A percentile compares a stretch with the other conserved stretches of the same genome.
Conservation (phyloP, 2,797 vertebrate species). For the Sebastes cheni region DNA sequence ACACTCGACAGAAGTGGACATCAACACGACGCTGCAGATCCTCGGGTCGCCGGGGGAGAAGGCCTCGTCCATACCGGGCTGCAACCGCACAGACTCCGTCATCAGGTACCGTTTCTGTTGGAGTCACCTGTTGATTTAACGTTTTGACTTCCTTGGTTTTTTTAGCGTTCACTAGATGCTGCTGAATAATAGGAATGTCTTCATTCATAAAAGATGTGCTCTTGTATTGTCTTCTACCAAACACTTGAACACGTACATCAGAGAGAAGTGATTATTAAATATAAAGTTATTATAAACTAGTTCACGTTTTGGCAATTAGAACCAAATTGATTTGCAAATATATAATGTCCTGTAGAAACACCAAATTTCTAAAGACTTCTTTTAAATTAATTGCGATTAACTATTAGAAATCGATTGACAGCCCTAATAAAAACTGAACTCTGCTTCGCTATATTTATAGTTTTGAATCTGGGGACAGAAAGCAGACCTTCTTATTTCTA, state of each 20-base stretch:
- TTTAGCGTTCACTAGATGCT: no score
- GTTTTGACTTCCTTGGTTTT: neutral
- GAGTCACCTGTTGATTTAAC: neutral
- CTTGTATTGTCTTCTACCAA: neutral
- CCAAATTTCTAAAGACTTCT: no score
- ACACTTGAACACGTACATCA: neutral
- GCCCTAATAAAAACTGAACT: no score
- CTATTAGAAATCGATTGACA: no score
- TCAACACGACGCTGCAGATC: conserved; percentile 98
- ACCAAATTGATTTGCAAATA: neutral
- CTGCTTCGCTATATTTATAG: no score
- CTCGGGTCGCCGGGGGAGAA: conserved; percentile 98
- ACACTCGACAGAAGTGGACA: conserved; percentile 97
- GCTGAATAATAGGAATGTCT: no score
- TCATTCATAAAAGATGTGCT: neutral
- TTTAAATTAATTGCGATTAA: no score
- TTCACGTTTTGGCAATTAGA: neutral
- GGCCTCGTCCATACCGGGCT: conserved; percentile 97
- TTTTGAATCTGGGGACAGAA: no score
- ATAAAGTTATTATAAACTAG: neutral
- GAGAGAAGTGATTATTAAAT: neutral
- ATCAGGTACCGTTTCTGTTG: conserved; percentile 88
- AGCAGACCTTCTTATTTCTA: neutral
- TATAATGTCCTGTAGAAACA: neutral
- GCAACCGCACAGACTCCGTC: conserved; percentile 97